Evolutionary conservation across 2,113 vertebrate genomes (phyloP).

Genomic region (Tychaedon coryphoeus): DNA sequence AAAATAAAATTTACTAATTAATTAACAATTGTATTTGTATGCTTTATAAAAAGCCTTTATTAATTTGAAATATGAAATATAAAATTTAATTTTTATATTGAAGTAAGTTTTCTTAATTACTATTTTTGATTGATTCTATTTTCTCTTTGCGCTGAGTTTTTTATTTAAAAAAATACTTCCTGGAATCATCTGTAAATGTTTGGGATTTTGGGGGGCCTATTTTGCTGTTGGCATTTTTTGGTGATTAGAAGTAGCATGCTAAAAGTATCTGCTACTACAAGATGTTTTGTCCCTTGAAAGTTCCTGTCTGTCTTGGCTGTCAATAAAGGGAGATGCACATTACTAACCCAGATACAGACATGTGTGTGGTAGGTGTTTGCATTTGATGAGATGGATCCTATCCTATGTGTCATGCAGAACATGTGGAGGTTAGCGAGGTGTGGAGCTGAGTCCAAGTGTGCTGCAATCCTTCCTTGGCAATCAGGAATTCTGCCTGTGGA

Average conservation of each 20-base stretch:
- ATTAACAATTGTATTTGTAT: neutral
- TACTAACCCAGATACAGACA: neutral
- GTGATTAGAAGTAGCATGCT: neutral
- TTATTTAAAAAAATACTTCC: neutral
- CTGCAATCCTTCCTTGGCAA: neutral
- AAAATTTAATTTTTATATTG: neutral
- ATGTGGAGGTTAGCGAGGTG: neutral
- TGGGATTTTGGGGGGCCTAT: neutral
- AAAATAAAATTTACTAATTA: neutral
- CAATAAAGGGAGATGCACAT: neutral
- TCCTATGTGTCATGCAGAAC: neutral
- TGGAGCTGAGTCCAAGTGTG: neutral
- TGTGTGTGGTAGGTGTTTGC: neutral
- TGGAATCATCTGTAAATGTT: neutral
- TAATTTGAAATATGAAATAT: neutral
- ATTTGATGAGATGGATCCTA: neutral
- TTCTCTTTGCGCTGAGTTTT: neutral
- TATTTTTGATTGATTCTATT: neutral
- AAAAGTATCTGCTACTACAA: neutral
- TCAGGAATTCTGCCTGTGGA: neutral
- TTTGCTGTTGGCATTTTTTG: neutral
- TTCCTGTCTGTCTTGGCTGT: neutral
- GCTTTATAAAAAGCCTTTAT: neutral
- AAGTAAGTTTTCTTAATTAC: neutral
- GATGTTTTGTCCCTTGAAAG: neutral